Conservation (phyloP, 2,113 vertebrate genomes). For the Psilopsiagon aurifrons region DNA sequence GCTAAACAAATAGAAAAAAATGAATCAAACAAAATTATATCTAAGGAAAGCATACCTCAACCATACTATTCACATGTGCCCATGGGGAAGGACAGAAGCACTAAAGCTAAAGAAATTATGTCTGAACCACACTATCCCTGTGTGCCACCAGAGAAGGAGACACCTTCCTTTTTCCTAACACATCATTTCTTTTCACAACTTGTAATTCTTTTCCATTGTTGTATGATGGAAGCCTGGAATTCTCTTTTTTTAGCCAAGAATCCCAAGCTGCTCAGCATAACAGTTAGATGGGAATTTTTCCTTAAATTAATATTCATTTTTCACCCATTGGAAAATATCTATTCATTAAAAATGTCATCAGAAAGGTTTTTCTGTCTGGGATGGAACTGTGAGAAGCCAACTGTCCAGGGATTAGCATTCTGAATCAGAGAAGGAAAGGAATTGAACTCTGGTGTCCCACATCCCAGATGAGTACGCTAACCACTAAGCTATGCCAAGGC, state of each 20-base stretch:
- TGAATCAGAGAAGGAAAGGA: slow-evolving; percentile 42
- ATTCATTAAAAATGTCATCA: neutral
- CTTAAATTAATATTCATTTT: neutral
- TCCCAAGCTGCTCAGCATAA: neutral
- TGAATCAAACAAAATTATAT: neutral
- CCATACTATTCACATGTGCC: fast-evolving
- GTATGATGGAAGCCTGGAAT: neutral
- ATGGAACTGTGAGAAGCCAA: neutral
- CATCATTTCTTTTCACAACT: neutral
- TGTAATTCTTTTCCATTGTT: neutral
- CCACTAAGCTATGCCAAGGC: slow-evolving; percentile 11
- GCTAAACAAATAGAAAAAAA: neutral
- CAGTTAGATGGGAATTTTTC: neutral
- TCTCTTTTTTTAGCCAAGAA: neutral
- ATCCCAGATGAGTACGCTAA: slow-evolving; percentile 11
- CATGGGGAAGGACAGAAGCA: neutral
- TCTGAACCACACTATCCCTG: neutral
- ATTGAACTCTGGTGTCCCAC: slow-evolving; percentile 31
- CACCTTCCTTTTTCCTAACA: neutral
- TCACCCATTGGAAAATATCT: slow-evolving; percentile 8
- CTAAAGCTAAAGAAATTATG: neutral
- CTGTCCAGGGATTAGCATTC: neutral
- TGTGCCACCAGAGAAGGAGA: neutral
- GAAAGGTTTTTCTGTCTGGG: neutral
- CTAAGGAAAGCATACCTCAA: neutral